Base-by-base conservation (phyloP, 2,888 invertebrate species). In the Ormyrus pomaceus region DNA sequence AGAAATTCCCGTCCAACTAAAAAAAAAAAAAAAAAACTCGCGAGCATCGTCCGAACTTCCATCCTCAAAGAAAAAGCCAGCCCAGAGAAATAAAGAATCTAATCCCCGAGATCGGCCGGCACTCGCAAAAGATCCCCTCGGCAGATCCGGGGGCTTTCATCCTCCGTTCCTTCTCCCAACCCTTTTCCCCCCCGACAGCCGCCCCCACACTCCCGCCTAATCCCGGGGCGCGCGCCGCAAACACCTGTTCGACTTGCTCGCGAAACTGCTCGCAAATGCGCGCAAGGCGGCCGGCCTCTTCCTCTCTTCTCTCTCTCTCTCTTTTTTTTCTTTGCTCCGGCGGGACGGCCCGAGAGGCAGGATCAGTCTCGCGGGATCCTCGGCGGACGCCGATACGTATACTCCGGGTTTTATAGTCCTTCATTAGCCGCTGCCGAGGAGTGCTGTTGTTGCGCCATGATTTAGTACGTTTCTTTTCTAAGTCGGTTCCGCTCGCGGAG, bases 191-290 rank as follows among this genome's bases (percentile, higher is more conserved):
- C 34, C 34, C 34, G 34, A 34, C 34, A 34, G 34, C 69, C 83
- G 50, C 78, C 70, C 74, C 74, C 77, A 77, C 77, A 72, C 68
- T 69, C 58, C 48, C 9, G 71, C 82, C 83, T 81, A 79, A 81
- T 83, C 82, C 84, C 73, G 77, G 68, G 82, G 80, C 84, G 83
- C 83, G 74, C 77, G 83, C 83, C 84, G 83, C 84, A 84, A 87
- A 87, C 87, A 87, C 87, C 87, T 87, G 87, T 87, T 81, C 76
- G 56, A 65, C 73, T 69, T n/a, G 45, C 58, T 85, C 85, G 83
- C 83, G 82, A 83, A 83, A 84, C 83, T 82, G 10, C 55, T 65
- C 56, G 10, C 58, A 56, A 68, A 66, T 45, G 62, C 59, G 51
- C 66, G 34, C 34, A 34, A 34, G 3, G 45, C 61, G 83, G 84